Percentiles rank a stretch among this genome's conserved stretches.
phyloP scores from a whole-genome alignment of 2,113 vertebrate species.

The Loxodonta africana region DNA sequence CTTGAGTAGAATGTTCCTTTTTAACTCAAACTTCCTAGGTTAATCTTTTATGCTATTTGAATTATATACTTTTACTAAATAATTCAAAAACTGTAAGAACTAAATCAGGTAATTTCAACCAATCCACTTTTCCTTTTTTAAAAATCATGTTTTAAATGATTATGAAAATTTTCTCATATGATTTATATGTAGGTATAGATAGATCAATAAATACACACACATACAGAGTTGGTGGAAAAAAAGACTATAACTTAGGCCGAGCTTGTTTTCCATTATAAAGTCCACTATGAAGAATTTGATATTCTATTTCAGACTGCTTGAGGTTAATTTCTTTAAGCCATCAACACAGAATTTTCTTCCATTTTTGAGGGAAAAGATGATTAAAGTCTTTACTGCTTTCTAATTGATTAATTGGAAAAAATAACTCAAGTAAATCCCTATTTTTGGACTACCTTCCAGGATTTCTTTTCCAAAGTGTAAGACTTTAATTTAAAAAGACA shows the following conservation, averaged over 20 bases:
- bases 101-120: conserved; percentile 40
- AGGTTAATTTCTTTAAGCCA: not conserved
- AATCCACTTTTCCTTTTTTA: not conserved
- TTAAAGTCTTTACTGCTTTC: conserved; percentile 23
- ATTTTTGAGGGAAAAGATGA: conserved; percentile 9
- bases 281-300: not conserved
- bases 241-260: conserved; percentile 13
- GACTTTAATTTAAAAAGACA: not conserved
- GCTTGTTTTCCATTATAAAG: conserved; percentile 57
- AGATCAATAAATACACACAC: not conserved
- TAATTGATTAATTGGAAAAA: not conserved
- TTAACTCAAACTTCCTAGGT: not conserved
- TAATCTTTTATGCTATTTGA: conserved; percentile 33
- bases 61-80: not conserved
- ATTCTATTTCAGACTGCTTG: conserved; percentile 50
- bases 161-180: conserved; percentile 45
- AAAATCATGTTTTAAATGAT: conserved; percentile 43
- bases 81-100: not conserved
- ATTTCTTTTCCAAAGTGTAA: conserved; percentile 58
- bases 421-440: conserved; percentile 47
- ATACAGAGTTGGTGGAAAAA: not conserved
- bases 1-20: not conserved
- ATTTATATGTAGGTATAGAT: not conserved
- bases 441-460: not conserved
- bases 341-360: conserved; percentile 45